phyloP scores from a whole-genome alignment of 2,797 vertebrate genomes.

The Melanogrammus aeglefinus region DNA sequence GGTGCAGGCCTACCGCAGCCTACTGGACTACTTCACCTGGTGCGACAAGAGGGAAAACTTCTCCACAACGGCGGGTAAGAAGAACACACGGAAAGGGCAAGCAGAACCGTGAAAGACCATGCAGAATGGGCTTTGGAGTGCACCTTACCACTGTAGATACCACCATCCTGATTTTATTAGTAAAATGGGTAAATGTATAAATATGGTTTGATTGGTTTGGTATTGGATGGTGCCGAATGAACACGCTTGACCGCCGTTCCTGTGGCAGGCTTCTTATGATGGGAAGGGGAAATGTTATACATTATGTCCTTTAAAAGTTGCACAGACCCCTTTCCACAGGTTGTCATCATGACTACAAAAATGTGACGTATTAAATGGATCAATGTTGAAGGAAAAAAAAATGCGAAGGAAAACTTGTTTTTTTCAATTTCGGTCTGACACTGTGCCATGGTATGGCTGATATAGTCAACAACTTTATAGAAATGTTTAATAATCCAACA shows the following conservation, averaged over 20 bases:
- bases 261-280: too few species aligned
- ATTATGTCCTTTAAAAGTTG: background rate
- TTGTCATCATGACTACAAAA: background rate
- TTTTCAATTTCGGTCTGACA: background rate
- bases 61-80: slow-evolving; percentile 67
- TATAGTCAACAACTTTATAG: background rate
- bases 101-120: background rate
- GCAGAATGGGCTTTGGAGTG: background rate
- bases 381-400: too few species aligned
- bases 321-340: background rate
- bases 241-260: too few species aligned
- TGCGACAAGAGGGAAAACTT: slow-evolving; percentile 67
- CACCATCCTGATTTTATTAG: background rate
- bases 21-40: slow-evolving; percentile 87
- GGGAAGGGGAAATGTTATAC: background rate
- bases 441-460: background rate
- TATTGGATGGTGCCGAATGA: too few species aligned
- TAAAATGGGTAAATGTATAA: background rate
- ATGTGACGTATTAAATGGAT: background rate
- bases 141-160: background rate
- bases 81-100: slow-evolving; percentile 13
- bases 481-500: background rate
- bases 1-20: slow-evolving; percentile 82
- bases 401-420: background rate
- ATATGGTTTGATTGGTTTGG: background rate